phyloP scores from a whole-genome alignment of 2,113 vertebrate species.

The Entelurus aequoreus region DNA sequence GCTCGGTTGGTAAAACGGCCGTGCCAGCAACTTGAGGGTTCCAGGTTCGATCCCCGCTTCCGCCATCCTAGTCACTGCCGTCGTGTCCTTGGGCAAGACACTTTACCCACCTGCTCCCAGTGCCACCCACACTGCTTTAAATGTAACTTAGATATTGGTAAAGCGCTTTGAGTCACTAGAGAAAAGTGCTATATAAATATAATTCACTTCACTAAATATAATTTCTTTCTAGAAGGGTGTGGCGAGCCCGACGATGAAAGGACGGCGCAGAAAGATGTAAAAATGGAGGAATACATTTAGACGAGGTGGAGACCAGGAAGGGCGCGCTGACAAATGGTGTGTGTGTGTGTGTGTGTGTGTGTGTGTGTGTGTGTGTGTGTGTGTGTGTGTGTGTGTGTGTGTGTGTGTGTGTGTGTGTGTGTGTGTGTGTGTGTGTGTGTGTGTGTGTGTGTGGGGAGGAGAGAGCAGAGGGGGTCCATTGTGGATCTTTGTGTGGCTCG shows the following conservation, averaged over 20 bases:
- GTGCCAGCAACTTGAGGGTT: no score
- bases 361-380: neutral
- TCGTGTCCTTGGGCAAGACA: no score
- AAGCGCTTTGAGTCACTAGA: no score
- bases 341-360: slow-evolving; percentile 12
- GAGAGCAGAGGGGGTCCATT: slow-evolving; percentile 65
- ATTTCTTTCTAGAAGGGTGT: no score
- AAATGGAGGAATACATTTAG: neutral
- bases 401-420: neutral
- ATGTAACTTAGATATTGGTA: no score
- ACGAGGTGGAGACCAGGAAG: slow-evolving; percentile 4
- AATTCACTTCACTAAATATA: no score
- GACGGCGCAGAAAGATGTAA: neutral
- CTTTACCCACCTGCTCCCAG: no score
- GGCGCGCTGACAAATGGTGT: slow-evolving; percentile 1
- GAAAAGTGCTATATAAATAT: no score
- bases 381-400: slow-evolving; percentile 11
- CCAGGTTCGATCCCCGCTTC: no score
- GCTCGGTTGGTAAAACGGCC: no score
- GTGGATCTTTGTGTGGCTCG: slow-evolving; percentile 67
- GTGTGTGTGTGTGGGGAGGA: slow-evolving; percentile 57
- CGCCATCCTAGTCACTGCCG: no score
- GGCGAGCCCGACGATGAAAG: neutral
- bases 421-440: slow-evolving; percentile 19
- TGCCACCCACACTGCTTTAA: no score